Conservation (phyloP, 2,888 invertebrate species). For the Gnatocerus cornutus region DNA sequence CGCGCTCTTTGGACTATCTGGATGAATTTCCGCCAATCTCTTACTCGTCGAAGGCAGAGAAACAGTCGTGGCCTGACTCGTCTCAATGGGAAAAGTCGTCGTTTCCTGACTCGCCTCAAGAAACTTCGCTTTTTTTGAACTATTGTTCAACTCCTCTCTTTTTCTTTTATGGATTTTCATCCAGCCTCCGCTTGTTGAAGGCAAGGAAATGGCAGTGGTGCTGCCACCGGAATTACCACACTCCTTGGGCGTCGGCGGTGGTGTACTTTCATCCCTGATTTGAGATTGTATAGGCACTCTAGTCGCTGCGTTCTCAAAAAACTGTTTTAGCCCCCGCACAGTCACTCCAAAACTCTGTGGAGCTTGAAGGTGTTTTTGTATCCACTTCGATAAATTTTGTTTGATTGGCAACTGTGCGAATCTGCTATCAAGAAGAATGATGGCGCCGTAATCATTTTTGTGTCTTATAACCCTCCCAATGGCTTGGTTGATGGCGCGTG, state of each 20-base stretch:
- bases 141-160: no score
- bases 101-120: no score
- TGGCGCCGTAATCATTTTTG: constrained; percentile 95
- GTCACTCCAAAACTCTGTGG: constrained; percentile 81
- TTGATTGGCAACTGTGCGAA: constrained; percentile 84
- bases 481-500: constrained; percentile 98
- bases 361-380: constrained; percentile 80
- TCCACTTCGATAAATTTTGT: constrained; percentile 91
- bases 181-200: constrained; percentile 40
- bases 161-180: constrained; percentile 60
- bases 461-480: constrained; percentile 98
- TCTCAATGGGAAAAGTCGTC: no score
- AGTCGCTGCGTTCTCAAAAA: constrained; percentile 81
- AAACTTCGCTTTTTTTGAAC: no score
- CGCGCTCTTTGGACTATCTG: no score
- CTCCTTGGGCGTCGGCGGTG: not conserved
- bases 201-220: constrained; percentile 51
- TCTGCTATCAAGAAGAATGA: constrained; percentile 92
- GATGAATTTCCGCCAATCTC: no score
- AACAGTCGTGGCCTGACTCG: no score
- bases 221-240: constrained; percentile 55
- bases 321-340: constrained; percentile 80
- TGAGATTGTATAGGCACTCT: constrained; percentile 59
- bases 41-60: no score
- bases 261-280: constrained; percentile 3